A percentile compares a stretch with the other conserved stretches of the same genome.
Conservation (phyloP, 2,113 vertebrate genomes). For the Hylia prasina region DNA sequence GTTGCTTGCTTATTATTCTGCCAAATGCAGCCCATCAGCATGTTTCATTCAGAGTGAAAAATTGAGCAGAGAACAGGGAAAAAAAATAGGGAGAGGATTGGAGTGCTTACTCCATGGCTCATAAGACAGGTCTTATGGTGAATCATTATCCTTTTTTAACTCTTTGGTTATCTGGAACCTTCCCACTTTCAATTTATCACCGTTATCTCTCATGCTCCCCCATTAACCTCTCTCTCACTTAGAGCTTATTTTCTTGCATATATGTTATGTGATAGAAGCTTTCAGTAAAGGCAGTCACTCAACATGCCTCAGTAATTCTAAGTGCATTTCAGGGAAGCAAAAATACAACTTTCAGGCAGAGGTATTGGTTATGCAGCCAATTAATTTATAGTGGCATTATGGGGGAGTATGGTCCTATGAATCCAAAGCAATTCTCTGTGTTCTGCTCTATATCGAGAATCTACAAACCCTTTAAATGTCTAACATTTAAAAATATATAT, state of each 20-base stretch:
- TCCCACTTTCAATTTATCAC: background rate
- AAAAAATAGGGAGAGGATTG: background rate
- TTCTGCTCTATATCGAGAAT: background rate
- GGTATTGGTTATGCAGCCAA: background rate
- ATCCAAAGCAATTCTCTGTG: background rate
- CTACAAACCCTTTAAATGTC: constrained; percentile 2
- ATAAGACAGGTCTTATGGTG: background rate
- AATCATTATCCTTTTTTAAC: background rate
- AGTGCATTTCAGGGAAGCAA: background rate
- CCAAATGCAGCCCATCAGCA: background rate
- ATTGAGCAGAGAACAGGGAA: background rate
- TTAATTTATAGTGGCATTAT: background rate
- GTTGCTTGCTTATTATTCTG: background rate
- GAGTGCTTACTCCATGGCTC: background rate
- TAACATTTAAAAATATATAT: background rate
- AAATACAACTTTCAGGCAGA: background rate
- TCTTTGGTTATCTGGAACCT: background rate
- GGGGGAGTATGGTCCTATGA: background rate
- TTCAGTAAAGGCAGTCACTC: background rate
- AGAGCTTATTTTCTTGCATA: background rate
- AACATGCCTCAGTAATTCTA: background rate
- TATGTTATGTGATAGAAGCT: background rate
- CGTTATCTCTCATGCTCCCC: background rate
- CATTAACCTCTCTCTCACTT: background rate
- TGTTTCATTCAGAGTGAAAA: background rate